Evolutionary conservation across 2,113 vertebrate genomes (phyloP), one percentile per base, ranked within the genome.

Genomic region (Tretioscincus oriximinensis): DNA sequence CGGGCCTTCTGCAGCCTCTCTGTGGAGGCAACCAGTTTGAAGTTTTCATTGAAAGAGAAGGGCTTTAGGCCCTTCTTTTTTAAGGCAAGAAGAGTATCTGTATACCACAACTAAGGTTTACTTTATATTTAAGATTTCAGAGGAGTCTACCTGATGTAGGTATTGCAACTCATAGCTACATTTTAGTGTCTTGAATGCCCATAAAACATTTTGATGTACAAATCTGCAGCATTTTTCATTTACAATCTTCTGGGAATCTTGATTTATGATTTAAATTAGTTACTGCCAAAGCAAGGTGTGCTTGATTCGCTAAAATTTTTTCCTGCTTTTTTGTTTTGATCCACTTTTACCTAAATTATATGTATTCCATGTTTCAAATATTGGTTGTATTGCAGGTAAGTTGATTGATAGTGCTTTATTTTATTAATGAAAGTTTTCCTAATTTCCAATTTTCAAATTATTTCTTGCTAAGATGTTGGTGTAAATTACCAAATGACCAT

Each of bases 181-280:
- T 88, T 91, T 89, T 87, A 87, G 87, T 74, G 85, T 79, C 93
- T 76, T 66, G 84, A 88, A 84, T 88, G 92, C 87, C 77, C 68
- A 78, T 84, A 89, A 81, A 86, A 31, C 67, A 88, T 84, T 86
- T 63, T 83, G 77, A 66, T 58, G 76, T 87, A 89, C 88, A 94
- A 90, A 90, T 93, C 90, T 91, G 92, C 87, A 87, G 82, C 87
- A 76, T 91, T 89, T 89, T 91, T 92, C 91, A 91, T 82, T 91
- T 93, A 80, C 78, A 85, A 73, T 89, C 87, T 75, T 90, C 66
- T n/a, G 72, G 63, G 60, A 90, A 67, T 73, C 9, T 72, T 89
- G 83, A 90, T 89, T 93, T 91, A 90, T 87, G 80, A 79, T 81
- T 90, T 91, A 90, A 77, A 93, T 92, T 90, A 88, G 81, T 88